Conservation (phyloP, 2,797 vertebrate species). For the Euphonia xanthogaster region DNA sequence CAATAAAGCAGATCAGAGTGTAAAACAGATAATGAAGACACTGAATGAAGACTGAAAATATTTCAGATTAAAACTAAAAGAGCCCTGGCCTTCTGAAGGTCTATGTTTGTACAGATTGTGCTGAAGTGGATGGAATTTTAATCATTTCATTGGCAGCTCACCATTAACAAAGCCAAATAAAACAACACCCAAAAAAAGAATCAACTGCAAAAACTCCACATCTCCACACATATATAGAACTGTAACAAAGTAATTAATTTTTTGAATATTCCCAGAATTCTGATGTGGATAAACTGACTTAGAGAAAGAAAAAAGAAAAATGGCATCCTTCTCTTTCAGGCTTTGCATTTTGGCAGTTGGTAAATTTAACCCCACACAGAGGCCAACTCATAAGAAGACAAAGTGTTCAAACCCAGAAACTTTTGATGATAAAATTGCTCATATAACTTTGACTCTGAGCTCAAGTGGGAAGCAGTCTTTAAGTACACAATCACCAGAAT, state of each 20-base stretch:
- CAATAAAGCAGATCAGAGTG: not conserved
- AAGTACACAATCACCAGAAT: not conserved
- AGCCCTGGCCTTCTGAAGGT: not conserved
- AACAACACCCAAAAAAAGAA: not conserved
- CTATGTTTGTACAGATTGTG: slow-evolving; percentile 5
- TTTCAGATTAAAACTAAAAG: not conserved
- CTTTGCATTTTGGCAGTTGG: not conserved
- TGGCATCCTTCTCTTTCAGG: not conserved
- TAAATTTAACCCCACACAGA: not conserved
- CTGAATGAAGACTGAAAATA: not conserved
- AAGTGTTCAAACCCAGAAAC: not conserved
- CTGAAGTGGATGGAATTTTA: slow-evolving; percentile 32
- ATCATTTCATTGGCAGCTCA: slow-evolving; percentile 29
- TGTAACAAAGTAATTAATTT: not conserved
- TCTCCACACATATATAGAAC: not conserved
- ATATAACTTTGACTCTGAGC: not conserved
- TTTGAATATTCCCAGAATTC: not conserved
- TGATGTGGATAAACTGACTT: not conserved
- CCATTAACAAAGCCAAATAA: slow-evolving; percentile 27
- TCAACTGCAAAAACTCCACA: not conserved
- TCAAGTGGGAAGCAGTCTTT: not conserved
- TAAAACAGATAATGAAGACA: not conserved
- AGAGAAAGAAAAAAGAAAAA: not conserved
- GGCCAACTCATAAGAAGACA: not conserved
- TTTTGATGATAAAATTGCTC: not conserved